Percentiles rank a stretch among this genome's conserved stretches.
phyloP scores from a whole-genome alignment of 2,888 invertebrate genomes.

The Cactoblastis cactorum region DNA sequence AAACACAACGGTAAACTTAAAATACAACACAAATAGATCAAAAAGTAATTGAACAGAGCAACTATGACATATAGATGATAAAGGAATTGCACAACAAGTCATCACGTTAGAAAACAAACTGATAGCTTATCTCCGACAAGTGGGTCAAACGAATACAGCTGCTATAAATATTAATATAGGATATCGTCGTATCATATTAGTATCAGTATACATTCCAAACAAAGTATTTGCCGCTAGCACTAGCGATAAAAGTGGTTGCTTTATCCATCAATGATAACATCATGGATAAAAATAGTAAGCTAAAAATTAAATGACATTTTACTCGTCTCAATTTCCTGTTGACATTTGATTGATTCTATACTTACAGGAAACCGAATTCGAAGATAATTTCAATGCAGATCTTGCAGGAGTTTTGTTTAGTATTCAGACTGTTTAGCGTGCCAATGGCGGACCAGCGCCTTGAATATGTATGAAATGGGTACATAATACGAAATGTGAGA shows the following conservation, averaged over 20 bases:
- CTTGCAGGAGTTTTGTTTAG: conserved; percentile 56
- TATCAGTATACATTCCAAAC: conserved; percentile 21
- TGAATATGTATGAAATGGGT: conserved; percentile 68
- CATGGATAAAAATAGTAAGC: conserved; percentile 28
- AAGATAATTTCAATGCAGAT: conserved; percentile 64
- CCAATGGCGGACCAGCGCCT: conserved; percentile 59
- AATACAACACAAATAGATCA: conserved; percentile 37
- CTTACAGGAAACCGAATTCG: conserved; percentile 58
- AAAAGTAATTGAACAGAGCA: conserved; percentile 34
- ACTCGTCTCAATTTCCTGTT: conserved; percentile 32
- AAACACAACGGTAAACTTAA: too few species aligned
- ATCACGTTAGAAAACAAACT: conserved; percentile 44
- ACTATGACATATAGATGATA: conserved; percentile 47
- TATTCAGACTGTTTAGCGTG: conserved; percentile 64
- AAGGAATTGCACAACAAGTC: conserved; percentile 59
- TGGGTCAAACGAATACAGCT: conserved; percentile 46
- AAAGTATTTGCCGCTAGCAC: conserved; percentile 25
- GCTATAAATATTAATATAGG: conserved; percentile 8
- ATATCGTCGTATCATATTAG: conserved; percentile 28
- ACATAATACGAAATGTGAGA: conserved; percentile 51
- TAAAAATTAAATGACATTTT: conserved; percentile 15
- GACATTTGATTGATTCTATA: conserved; percentile 33
- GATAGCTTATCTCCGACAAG: conserved; percentile 64
- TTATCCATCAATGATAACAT: conserved; percentile 34
- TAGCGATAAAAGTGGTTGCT: conserved; percentile 34